phyloP scores from a whole-genome alignment of 2,113 vertebrate genomes.

The Myanophis thanlyinensis region DNA sequence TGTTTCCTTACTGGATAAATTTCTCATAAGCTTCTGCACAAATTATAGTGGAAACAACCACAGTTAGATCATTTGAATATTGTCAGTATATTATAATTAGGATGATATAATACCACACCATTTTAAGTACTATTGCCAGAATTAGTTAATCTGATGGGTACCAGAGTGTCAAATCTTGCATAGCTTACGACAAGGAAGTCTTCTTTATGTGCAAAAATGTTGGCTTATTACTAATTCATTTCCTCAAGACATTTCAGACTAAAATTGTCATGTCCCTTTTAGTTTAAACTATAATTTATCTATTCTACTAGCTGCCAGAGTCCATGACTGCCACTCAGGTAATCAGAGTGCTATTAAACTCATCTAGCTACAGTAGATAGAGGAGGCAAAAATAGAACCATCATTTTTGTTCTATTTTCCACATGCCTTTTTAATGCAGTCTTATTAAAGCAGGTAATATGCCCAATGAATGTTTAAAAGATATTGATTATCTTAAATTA shows the following conservation, averaged over 20 bases:
- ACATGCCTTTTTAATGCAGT: background rate
- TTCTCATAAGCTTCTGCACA: background rate
- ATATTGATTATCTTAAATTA: constrained; percentile 3
- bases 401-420: background rate
- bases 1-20: background rate
- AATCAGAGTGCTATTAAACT: background rate
- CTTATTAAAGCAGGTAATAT: background rate
- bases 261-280: constrained; percentile 3
- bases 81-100: background rate
- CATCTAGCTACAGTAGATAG: background rate
- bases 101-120: background rate
- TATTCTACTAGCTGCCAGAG: background rate
- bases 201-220: constrained; percentile 9
- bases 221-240: background rate
- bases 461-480: background rate
- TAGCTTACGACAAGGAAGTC: constrained; percentile 8
- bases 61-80: background rate
- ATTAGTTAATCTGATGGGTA: background rate
- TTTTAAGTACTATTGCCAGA: background rate
- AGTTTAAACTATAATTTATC: constrained; percentile 1
- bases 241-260: background rate
- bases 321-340: background rate
- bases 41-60: background rate
- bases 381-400: background rate
- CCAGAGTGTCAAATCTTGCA: background rate